These are phyloP conservation scores for Chloroceryle inda DNA, from an alignment of 2,797 vertebrate genomes.

Conservation along the genomic window DNA sequence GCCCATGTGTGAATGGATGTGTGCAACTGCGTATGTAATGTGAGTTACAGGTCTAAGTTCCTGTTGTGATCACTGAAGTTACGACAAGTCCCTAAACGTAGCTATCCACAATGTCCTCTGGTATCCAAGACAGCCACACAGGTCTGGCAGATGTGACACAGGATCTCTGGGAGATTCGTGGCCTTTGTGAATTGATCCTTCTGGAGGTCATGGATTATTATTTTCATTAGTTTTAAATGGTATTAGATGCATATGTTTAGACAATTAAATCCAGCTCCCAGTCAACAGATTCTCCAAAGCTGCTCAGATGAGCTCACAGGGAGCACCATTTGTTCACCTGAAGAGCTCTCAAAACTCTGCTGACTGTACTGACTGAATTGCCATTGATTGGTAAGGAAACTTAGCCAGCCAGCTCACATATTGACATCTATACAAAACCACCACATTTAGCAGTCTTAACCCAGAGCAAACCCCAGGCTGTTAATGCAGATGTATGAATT, in stretches of 20 bases:
- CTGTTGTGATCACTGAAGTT: not conserved
- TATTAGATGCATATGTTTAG: not conserved
- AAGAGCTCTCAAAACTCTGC: not conserved
- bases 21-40: not conserved
- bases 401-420: not conserved
- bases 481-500: not conserved
- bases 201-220: accelerated
- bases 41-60: not conserved
- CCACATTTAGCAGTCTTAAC: not conserved
- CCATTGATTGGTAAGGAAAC: not conserved
- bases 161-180: not conserved
- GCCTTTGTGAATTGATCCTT: not conserved
- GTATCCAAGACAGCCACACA: not conserved
- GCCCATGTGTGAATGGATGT: accelerated
- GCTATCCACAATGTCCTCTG: not conserved
- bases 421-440: not conserved
- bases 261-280: not conserved
- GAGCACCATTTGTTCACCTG: not conserved
- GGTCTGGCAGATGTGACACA: not conserved
- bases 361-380: not conserved
- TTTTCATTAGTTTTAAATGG: not conserved
- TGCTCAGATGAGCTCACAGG: not conserved
- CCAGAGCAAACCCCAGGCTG: not conserved
- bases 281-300: not conserved
- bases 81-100: not conserved